These are phyloP conservation scores for Scolopax mira DNA, from an alignment of 2,113 vertebrate species.

Conservation along the genomic window DNA sequence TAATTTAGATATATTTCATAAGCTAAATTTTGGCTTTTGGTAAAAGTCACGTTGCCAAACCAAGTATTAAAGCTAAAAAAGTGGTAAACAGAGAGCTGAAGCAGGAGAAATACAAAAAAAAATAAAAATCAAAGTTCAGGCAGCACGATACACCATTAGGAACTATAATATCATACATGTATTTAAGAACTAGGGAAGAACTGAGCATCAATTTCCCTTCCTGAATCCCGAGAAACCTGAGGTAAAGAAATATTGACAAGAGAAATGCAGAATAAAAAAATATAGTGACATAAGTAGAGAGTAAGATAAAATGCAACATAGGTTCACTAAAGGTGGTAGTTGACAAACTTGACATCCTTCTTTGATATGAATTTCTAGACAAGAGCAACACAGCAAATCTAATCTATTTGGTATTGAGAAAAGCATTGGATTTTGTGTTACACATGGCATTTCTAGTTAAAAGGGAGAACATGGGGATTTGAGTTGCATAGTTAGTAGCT, in stretches of 20 bases:
- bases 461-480: background rate
- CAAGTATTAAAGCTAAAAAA: background rate
- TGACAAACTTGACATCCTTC: constrained; percentile 44
- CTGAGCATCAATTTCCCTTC: background rate
- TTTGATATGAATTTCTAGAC: constrained; percentile 33
- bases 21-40: background rate
- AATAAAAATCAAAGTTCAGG: background rate
- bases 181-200: background rate
- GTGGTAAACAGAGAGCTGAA: background rate
- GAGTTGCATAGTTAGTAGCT: background rate
- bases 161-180: background rate
- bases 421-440: background rate
- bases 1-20: background rate
- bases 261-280: background rate
- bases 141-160: background rate
- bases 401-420: background rate
- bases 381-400: background rate
- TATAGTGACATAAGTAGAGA: background rate
- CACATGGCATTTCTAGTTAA: background rate
- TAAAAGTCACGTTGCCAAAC: background rate
- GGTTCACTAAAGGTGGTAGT: constrained; percentile 15
- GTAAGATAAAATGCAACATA: constrained; percentile 38
- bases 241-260: background rate
- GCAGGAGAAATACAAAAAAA: background rate
- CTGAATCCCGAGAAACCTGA: background rate